Percentiles rank a stretch among this genome's conserved stretches.
phyloP scores from a whole-genome alignment of 2,797 vertebrate genomes.

The Sardinella longiceps region DNA sequence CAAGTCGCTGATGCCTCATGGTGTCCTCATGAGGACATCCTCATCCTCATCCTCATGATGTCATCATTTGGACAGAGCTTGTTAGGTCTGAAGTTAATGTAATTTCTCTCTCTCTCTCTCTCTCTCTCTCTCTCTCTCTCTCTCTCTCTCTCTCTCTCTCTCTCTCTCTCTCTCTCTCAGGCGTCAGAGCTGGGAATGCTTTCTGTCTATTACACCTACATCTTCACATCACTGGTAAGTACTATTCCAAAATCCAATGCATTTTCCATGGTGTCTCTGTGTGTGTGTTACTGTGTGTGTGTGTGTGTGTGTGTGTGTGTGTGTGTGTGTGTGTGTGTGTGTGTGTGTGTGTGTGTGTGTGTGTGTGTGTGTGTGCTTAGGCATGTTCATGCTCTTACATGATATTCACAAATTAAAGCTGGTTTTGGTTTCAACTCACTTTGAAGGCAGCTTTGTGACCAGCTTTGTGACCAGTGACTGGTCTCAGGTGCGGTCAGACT shows the following conservation, averaged over 20 bases:
- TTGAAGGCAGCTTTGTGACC: too few relatives aligned
- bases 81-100: slow-evolving; percentile 24
- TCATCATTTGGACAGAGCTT: neutral
- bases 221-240: slow-evolving; percentile 99
- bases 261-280: neutral
- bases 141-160: slow-evolving; percentile 46
- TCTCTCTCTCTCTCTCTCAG: slow-evolving; percentile 75
- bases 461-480: too few relatives aligned
- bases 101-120: neutral
- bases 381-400: too few relatives aligned
- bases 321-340: neutral
- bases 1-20: neutral
- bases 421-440: too few relatives aligned
- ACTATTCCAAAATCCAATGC: slow-evolving; percentile 30
- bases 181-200: slow-evolving; percentile 97
- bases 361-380: neutral
- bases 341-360: neutral
- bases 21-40: slow-evolving; percentile 26
- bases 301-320: neutral
- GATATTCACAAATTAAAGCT: too few relatives aligned
- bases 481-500: too few relatives aligned
- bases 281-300: neutral
- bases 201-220: slow-evolving; percentile 97
- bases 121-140: slow-evolving; percentile 42
- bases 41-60: neutral